A percentile compares a stretch with the other conserved stretches of the same genome.
Conservation (phyloP, 2,888 invertebrate genomes). For the Pachycephus smyrnensis region DNA sequence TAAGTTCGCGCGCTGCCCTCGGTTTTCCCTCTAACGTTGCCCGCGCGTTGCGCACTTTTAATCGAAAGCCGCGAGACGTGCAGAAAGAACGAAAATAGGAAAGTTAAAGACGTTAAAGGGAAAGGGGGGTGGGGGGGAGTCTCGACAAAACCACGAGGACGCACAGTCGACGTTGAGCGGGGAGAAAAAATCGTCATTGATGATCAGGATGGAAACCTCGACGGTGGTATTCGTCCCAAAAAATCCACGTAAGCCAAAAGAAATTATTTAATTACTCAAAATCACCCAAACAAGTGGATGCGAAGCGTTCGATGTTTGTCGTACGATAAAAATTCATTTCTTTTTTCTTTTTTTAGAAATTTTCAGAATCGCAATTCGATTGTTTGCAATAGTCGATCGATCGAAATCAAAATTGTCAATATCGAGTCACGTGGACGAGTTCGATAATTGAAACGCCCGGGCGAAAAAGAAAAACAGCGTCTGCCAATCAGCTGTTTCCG, state of each 20-base stretch:
- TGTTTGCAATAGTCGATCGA: neutral
- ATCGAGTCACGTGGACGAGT: neutral
- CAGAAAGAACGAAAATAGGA: constrained; percentile 6
- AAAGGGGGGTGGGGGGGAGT: constrained; percentile 5
- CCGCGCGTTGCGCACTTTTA: neutral
- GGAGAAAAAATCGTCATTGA: constrained; percentile 2
- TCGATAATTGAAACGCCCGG: neutral
- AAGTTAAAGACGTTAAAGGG: constrained; percentile 11
- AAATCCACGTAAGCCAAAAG: constrained; percentile 48
- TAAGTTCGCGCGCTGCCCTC: constrained; percentile 15
- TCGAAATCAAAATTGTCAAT: neutral
- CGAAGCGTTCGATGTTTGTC: neutral
- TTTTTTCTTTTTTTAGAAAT: neutral
- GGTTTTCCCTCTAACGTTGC: neutral
- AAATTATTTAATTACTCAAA: neutral
- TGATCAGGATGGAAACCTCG: constrained; percentile 47
- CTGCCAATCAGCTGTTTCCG: neutral
- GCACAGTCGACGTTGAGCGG: neutral
- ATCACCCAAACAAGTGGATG: neutral
- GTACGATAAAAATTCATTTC: neutral
- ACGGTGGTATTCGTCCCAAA: constrained; percentile 45
- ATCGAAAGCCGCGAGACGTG: constrained; percentile 3
- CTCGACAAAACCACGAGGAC: neutral
- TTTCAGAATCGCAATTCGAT: neutral
- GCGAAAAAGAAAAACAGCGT: neutral